phyloP scores from a whole-genome alignment of 1,140 invertebrate genomes.

The Steinernema feltiae region DNA sequence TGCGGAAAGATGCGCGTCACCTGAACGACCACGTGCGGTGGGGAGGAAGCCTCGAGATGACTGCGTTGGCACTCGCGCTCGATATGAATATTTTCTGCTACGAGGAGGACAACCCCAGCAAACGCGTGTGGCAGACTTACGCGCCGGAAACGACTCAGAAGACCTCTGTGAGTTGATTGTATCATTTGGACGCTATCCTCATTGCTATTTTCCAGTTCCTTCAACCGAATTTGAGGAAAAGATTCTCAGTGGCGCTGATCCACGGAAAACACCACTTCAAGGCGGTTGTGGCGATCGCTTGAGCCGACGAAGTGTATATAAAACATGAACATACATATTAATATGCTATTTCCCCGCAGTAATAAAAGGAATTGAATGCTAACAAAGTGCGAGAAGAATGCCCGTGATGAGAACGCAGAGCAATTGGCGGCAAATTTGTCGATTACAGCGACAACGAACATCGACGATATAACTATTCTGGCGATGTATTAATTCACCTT shows the following conservation, averaged over 20 bases:
- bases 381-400: no score
- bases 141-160: background rate
- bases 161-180: background rate
- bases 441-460: no score
- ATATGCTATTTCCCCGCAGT: no score
- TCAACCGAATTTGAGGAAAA: background rate
- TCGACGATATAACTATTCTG: no score
- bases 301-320: no score
- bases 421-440: no score
- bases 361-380: no score
- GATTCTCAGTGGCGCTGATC: background rate
- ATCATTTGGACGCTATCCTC: background rate
- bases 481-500: no score
- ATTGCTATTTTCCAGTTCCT: background rate
- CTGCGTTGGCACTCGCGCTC: background rate
- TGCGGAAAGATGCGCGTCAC: background rate
- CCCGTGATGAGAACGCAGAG: no score
- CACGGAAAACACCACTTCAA: constrained; percentile 12
- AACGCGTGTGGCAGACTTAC: background rate
- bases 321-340: no score
- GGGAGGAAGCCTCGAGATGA: background rate
- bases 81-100: constrained; percentile 5
- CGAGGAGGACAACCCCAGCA: background rate
- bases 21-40: background rate
- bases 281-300: background rate